These are phyloP conservation scores for Olivierus martensii DNA, from an alignment of 1,140 invertebrate species.

Conservation along the genomic window DNA sequence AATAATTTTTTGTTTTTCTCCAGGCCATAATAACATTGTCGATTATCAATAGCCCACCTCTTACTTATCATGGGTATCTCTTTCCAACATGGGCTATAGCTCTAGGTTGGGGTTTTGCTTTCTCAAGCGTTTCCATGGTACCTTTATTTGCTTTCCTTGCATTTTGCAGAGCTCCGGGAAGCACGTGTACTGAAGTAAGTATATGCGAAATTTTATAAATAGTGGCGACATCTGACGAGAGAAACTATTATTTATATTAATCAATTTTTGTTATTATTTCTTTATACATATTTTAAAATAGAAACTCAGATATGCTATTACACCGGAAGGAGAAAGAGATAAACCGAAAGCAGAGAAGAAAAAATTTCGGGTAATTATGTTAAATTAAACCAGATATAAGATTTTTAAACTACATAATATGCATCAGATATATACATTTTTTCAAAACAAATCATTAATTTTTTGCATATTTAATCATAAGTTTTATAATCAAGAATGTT, in stretches of 20 bases:
- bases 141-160: slow-evolving; percentile 30
- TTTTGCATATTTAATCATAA: no score
- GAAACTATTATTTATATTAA: no score
- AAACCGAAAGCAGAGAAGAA: not conserved
- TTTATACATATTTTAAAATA: not conserved
- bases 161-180: slow-evolving; percentile 13
- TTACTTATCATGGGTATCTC: slow-evolving; percentile 49
- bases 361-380: no score
- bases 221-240: no score
- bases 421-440: no score
- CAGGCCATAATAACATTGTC: slow-evolving; percentile 58
- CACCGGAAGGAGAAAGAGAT: slow-evolving; percentile 6
- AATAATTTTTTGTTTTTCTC: no score
- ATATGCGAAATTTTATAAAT: not conserved
- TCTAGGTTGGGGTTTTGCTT: slow-evolving; percentile 52
- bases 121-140: slow-evolving; percentile 57
- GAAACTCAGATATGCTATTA: slow-evolving; percentile 12
- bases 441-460: no score
- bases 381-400: no score
- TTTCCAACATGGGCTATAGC: slow-evolving; percentile 58
- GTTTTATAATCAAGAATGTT: no score
- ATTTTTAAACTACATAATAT: no score
- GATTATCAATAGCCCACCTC: slow-evolving; percentile 47
- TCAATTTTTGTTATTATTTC: no score
- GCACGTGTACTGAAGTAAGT: slow-evolving; percentile 10